Evolutionary conservation across 1,140 invertebrate species (phyloP), one percentile per base, ranked within the genome.

Genomic region (Euwallacea fornicatus): DNA sequence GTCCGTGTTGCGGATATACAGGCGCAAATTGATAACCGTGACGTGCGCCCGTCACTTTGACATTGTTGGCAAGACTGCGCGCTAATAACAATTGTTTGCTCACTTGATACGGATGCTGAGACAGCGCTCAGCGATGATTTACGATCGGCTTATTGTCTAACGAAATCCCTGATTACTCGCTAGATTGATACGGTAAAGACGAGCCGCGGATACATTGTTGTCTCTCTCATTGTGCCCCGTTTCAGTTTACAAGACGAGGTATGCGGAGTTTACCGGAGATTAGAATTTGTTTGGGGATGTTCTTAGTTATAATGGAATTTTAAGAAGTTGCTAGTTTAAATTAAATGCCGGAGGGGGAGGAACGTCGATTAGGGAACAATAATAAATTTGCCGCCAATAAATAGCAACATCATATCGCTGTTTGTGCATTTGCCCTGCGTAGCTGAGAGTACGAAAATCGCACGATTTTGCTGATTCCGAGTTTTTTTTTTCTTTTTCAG

Each of bases 401-500:
- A 33, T 33, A 33, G 1, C 21, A 33, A 33, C 21, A 33, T 33
- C 21, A 33, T 33, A 33, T 33, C 4, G 4, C 4, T 33, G 21
- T 33, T 33, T 33, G 1, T 33, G 4, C 4, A 33, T 1, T 1
- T 33, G 21, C 21, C 21, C 4, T 33, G 4, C 4, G 21, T 33
- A 33, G 21, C 4, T 33, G 21, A 2, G 4, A 4, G 21, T 1
- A 2, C 21, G 4, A 33, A 33, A 33, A 33, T 33, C 21, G 21
- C 21, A 33, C 21, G 4, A 33, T 33, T 33, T 33, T 33, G 4
- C 21, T 33, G 21, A 33, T 33, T 33, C 21, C 4, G 21, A 33
- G 21, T 33, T 33, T 70, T 42, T 67, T 71, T 66, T 65, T 81
- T 78, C 80, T 81, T 79, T 88, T 85, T 68, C 85, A 91, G 90